phyloP scores from a whole-genome alignment of 2,797 vertebrate species.

The Oreonectes daqikongensis region DNA sequence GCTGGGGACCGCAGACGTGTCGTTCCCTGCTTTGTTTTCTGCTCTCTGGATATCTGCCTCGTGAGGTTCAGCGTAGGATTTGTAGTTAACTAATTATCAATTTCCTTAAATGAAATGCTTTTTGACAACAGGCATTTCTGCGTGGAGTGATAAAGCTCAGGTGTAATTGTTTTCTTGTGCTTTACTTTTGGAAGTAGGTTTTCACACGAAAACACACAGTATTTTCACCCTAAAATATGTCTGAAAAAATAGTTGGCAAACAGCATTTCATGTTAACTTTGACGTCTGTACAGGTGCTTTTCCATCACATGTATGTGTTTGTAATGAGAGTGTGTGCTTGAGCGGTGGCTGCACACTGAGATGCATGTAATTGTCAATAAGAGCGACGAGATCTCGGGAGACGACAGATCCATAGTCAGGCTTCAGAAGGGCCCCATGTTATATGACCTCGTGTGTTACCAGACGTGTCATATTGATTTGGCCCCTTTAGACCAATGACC shows the following conservation, averaged over 20 bases:
- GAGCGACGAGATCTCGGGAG: conserved; percentile 50
- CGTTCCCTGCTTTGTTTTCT: conserved; percentile 38
- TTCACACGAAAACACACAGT: too few relatives aligned
- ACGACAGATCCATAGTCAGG: conserved; percentile 51
- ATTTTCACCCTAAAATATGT: background rate
- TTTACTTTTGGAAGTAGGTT: background rate
- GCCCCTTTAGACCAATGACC: conserved; percentile 54
- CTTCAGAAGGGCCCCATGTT: conserved; percentile 46
- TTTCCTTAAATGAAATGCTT: conserved; percentile 13
- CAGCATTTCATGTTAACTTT: background rate
- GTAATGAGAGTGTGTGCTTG: background rate
- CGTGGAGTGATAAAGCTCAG: background rate
- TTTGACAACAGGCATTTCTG: background rate
- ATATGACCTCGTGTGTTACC: conserved; percentile 56
- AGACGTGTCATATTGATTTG: conserved; percentile 63
- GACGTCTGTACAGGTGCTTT: background rate
- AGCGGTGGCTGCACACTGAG: conserved; percentile 26
- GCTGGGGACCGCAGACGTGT: conserved; percentile 23
- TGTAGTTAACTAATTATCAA: conserved; percentile 25
- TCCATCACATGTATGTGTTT: too few relatives aligned
- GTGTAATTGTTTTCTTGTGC: too few relatives aligned
- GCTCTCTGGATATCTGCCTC: conserved; percentile 10
- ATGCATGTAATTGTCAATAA: conserved; percentile 49
- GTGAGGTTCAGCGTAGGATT: background rate
- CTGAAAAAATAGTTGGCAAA: background rate